phyloP scores from a whole-genome alignment of 1,140 invertebrate species.

The Bradynema listronoti region DNA sequence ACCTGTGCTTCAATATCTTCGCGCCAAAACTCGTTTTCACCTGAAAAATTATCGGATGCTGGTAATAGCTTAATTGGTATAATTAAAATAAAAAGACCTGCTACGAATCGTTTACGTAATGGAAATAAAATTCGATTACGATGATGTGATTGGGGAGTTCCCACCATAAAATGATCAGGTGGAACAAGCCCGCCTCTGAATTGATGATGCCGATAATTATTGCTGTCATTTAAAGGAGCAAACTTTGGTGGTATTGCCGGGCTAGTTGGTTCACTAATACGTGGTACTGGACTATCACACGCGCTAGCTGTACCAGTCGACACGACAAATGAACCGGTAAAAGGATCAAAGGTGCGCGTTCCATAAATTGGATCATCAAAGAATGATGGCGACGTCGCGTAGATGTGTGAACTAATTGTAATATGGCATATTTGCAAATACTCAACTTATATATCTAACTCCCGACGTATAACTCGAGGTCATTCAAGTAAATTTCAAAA shows the following conservation, averaged over 20 bases:
- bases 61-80: constrained; percentile 6
- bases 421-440: constrained; percentile 3
- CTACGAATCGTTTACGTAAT: constrained; percentile 41
- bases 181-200: too few relatives aligned
- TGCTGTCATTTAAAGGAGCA: neutral
- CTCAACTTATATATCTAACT: too few relatives aligned
- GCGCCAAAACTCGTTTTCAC: constrained; percentile 56
- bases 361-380: too few relatives aligned
- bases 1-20: constrained; percentile 50
- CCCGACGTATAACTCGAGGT: too few relatives aligned
- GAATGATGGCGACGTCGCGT: too few relatives aligned
- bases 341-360: too few relatives aligned
- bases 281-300: constrained; percentile 45
- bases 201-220: constrained; percentile 17
- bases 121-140: constrained; percentile 50
- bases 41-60: constrained; percentile 16
- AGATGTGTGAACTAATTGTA: too few relatives aligned
- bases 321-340: too few relatives aligned
- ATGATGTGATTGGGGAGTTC: too few relatives aligned
- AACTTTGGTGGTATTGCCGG: constrained; percentile 56
- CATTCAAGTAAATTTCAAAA: too few relatives aligned
- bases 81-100: neutral
- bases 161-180: too few relatives aligned
- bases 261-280: constrained; percentile 48
- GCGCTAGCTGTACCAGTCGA: neutral